These are phyloP conservation scores for Paracentrotus lividus DNA, from an alignment of 53 echinoderm and acorn worm genomes.

Conservation along the genomic window DNA sequence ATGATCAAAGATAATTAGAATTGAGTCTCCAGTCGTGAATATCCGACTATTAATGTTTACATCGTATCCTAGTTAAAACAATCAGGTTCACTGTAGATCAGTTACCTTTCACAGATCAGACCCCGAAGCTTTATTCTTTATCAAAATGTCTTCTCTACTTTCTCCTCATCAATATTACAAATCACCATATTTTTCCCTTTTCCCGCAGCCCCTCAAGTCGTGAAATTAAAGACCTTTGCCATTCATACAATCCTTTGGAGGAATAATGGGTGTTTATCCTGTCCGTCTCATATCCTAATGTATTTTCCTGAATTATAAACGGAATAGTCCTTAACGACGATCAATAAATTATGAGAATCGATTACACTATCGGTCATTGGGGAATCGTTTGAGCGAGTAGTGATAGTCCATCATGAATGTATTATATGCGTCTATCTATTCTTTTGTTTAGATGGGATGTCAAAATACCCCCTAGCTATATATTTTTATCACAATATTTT, in stretches of 20 bases:
- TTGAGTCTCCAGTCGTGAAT: background rate
- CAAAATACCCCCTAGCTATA: constrained; percentile 26
- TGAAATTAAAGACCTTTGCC: constrained; percentile 60
- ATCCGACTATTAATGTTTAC: background rate
- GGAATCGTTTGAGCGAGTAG: constrained; percentile 57
- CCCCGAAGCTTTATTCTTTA: constrained; percentile 9
- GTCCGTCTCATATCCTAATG: constrained; percentile 13
- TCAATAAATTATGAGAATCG: constrained; percentile 67
- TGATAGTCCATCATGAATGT: constrained; percentile 47
- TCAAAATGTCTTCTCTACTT: constrained; percentile 24
- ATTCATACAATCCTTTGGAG: constrained; percentile 36
- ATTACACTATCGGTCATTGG: constrained; percentile 55
- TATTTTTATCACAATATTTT: background rate
- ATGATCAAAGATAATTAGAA: background rate
- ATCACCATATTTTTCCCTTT: background rate
- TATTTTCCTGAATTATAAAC: constrained; percentile 54
- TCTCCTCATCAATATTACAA: constrained; percentile 35
- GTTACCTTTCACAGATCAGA: constrained; percentile 22
- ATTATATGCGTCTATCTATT: background rate
- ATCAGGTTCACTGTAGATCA: constrained; percentile 13
- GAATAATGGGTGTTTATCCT: constrained; percentile 61
- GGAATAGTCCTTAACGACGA: constrained; percentile 30
- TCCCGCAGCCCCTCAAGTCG: constrained; percentile 18
- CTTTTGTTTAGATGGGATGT: constrained; percentile 27
- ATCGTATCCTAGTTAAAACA: background rate